Base-by-base conservation (phyloP, 2,113 vertebrate genomes). In the Oncorhynchus kisutch region DNA sequence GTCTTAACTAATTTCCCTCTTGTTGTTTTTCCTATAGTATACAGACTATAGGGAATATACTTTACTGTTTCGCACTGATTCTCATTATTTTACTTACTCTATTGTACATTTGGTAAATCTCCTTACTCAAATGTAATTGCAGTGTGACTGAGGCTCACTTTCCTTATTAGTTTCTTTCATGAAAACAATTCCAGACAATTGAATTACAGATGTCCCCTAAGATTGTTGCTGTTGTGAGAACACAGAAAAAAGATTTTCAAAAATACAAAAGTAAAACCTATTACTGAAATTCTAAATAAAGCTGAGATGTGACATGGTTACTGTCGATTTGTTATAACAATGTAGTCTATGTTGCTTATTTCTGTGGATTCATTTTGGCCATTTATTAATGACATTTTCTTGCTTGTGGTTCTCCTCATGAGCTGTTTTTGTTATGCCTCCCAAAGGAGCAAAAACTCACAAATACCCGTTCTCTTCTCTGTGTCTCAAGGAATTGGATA, bases 401-500 rank as follows among this genome's bases (percentile, higher is more conserved):
- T 62, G 59, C 59, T 62, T 62, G 59, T 62, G 59, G 18, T 62
- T 62, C 6, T 62, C 22, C 51, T 62, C 59, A 62, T 62, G 6
- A 62, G n/a, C 59, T n/a, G 18, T 62, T 62, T 62, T 57, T 57
- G 6, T 24, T 57, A 16, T 22, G n/a, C 39, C 34, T 57, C 68
- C 34, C 59, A 71, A 71, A 57, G 69, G 60, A 77, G 39, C 60
- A 48, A 65, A 48, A 14, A 49, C 48, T 64, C 11, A 7, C 24
- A 80, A 67, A 72, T 24, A 45, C 29, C 18, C 11, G 48, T 49
- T 71, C 49, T 57, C 4, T 24, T 22, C 18, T 67, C 59, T 72
- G 13, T 29, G 24, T 54, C 76, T 67, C 11, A 16, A 65, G 29
- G 8, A 67, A 65, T 70, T 67, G 48, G 27, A 27, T 71, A 73